Conservation (phyloP, 37 sponge, comb jelly and placozoan genomes). For the Tethya wilhelma region DNA sequence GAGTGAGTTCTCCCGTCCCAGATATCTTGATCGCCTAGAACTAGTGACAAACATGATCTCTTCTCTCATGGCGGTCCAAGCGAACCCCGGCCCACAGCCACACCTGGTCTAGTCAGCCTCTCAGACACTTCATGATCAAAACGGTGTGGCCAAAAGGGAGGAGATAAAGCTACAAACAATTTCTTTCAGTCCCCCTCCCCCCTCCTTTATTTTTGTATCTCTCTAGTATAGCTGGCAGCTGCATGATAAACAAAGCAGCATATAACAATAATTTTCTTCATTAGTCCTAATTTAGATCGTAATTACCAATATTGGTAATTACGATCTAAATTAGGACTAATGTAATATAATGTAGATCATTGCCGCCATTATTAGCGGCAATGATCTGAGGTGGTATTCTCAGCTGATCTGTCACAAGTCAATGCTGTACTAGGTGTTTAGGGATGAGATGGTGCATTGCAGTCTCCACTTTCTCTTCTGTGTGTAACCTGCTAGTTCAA, state of each 20-base stretch:
- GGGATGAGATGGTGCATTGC: conserved; percentile 78
- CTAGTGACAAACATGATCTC: conserved; percentile 86
- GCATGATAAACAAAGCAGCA: background rate
- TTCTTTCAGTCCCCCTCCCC: background rate
- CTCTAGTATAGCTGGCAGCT: conserved; percentile 81
- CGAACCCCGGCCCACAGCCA: conserved; percentile 85
- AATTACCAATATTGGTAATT: conserved; percentile 49
- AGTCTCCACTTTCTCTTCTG: conserved; percentile 89
- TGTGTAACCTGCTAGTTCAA: conserved; percentile 85
- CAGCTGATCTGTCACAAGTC: conserved; percentile 50
- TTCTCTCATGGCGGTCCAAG: conserved; percentile 88
- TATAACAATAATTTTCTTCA: no score
- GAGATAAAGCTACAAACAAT: background rate
- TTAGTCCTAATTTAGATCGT: no score
- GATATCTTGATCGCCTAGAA: conserved; percentile 80
- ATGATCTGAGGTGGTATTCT: conserved; percentile 29
- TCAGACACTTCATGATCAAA: conserved; percentile 77
- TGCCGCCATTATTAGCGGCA: no score
- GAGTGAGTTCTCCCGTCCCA: conserved; percentile 76
- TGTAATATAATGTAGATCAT: no score
- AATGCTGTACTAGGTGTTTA: conserved; percentile 82
- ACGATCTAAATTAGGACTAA: no score
- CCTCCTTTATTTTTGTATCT: background rate
- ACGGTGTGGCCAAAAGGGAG: conserved; percentile 46
- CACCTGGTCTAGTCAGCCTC: conserved; percentile 71